Percentiles rank a stretch among this genome's conserved stretches.
These are phyloP conservation scores for Neomorphus geoffroyi DNA, from an alignment of 2,797 vertebrate genomes.

Conservation along the genomic window DNA sequence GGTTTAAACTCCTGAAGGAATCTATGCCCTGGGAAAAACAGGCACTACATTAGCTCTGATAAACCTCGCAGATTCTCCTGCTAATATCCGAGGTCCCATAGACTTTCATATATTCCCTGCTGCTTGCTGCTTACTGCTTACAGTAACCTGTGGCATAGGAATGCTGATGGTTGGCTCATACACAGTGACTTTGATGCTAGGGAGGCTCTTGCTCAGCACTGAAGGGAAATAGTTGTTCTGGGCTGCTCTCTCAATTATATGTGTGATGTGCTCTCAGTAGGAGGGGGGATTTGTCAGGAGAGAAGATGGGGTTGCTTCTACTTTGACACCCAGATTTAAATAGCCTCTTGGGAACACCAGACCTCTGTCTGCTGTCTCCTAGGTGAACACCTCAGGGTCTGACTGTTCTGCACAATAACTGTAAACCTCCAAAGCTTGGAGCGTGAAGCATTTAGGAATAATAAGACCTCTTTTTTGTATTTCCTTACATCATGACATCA, in stretches of 20 bases:
- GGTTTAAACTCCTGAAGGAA: not conserved
- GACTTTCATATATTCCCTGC: not conserved
- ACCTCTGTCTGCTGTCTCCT: not conserved
- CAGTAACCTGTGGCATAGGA: not conserved
- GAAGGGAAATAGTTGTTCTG: not conserved
- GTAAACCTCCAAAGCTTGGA: not conserved
- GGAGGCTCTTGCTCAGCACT: not conserved
- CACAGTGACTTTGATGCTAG: not conserved
- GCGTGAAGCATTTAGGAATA: not conserved
- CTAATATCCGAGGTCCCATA: not conserved
- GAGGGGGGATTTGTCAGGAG: not conserved
- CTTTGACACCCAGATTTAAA: not conserved
- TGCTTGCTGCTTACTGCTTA: not conserved
- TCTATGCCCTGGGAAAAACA: not conserved
- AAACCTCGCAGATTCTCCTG: not conserved
- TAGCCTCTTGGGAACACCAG: not conserved
- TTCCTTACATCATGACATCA: not conserved
- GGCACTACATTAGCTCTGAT: not conserved
- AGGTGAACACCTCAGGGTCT: not conserved
- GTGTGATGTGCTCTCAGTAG: slow-evolving; percentile 11
- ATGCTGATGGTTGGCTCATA: not conserved
- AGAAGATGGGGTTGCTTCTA: not conserved
- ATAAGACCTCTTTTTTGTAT: not conserved
- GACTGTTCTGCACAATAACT: not conserved
- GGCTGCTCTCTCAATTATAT: not conserved